phyloP scores from a whole-genome alignment of 2,113 vertebrate genomes.

The Nothocercus nigrocapillus region DNA sequence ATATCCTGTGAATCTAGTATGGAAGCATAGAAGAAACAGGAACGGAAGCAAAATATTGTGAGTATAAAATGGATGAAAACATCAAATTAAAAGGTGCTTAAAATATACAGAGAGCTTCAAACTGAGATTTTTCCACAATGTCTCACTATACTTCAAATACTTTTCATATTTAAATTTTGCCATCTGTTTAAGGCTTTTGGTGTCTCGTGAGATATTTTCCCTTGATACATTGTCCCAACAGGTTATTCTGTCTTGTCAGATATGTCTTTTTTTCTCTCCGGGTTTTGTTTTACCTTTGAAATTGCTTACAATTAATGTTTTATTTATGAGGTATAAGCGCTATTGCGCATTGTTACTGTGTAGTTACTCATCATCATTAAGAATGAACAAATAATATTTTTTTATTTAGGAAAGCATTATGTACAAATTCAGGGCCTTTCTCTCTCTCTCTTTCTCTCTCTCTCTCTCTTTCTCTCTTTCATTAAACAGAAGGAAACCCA shows the following conservation, averaged over 20 bases:
- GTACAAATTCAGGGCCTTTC: neutral
- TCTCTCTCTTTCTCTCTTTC: neutral
- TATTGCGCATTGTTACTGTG: neutral
- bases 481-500: neutral
- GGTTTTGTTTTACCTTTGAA: slow-evolving; percentile 10
- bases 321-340: neutral
- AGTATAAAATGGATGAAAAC: slow-evolving; percentile 7
- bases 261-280: neutral
- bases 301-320: neutral
- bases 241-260: neutral
- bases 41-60: slow-evolving; percentile 1
- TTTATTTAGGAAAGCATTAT: neutral
- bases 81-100: slow-evolving; percentile 4
- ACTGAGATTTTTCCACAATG: neutral
- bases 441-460: too few relatives aligned
- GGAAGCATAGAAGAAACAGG: neutral
- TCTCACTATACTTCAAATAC: slow-evolving; percentile 11
- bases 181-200: neutral
- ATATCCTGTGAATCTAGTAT: slow-evolving; percentile 3
- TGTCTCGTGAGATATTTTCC: slow-evolving; percentile 10
- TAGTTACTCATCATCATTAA: neutral
- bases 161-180: slow-evolving; percentile 57
- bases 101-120: slow-evolving; percentile 30
- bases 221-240: slow-evolving; percentile 1
- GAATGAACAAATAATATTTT: neutral